Conservation (phyloP, 2,797 vertebrate species). For the Miichthys miiuy region DNA sequence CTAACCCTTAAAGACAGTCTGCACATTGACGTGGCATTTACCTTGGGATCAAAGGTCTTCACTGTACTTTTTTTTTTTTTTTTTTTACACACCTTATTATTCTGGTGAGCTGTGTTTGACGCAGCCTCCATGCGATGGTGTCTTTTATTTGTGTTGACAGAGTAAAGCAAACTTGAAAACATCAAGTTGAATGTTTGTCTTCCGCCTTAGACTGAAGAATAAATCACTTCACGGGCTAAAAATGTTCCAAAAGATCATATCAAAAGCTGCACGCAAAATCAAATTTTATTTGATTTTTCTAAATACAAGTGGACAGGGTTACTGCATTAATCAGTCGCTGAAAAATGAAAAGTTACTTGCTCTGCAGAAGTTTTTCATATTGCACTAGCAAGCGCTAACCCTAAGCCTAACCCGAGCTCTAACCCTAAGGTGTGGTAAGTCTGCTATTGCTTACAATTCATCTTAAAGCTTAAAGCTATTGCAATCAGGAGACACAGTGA, state of each 20-base stretch:
- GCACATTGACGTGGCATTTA: constrained; percentile 53
- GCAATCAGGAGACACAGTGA: constrained; percentile 14
- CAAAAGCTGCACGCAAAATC: constrained; percentile 3
- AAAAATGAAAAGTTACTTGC: background rate
- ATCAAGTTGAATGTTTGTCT: background rate
- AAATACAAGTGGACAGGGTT: background rate
- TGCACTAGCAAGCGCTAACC: background rate
- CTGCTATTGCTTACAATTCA: constrained; percentile 15
- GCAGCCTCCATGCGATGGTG: background rate
- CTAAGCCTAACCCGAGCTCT: too few species aligned
- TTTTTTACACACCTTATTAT: constrained; percentile 51
- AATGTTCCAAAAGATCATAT: constrained; percentile 2
- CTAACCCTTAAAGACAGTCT: constrained; percentile 43
- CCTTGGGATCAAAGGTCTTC: constrained; percentile 63
- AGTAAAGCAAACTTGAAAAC: background rate
- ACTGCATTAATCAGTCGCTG: background rate
- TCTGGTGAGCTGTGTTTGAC: constrained; percentile 15
- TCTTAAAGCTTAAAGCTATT: constrained; percentile 5
- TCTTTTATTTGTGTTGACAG: constrained; percentile 5
- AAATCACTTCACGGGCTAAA: constrained; percentile 2
- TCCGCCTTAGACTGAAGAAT: background rate
- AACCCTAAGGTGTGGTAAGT: constrained; percentile 1
- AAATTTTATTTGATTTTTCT: background rate
- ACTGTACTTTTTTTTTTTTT: constrained; percentile 35
- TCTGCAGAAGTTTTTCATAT: background rate